Percentiles rank a stretch among this genome's conserved stretches.
These are phyloP conservation scores for Atlantisia rogersi DNA, from an alignment of 2,113 vertebrate species.

Conservation along the genomic window DNA sequence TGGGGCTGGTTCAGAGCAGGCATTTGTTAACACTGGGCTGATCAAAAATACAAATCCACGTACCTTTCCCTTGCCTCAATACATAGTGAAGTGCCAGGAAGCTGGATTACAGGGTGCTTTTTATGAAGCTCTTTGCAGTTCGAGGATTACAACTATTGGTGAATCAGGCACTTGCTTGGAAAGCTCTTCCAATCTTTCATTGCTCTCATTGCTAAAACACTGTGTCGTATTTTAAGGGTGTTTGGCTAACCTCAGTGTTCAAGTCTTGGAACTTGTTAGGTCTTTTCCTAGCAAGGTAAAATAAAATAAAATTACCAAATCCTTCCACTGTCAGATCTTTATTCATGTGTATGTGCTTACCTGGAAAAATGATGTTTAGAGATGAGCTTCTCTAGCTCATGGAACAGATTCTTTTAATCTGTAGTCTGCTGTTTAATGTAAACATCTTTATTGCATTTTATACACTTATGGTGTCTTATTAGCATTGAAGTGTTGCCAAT, in stretches of 20 bases:
- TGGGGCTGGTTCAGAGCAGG: not conserved
- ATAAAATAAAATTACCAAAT: not conserved
- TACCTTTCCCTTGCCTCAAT: not conserved
- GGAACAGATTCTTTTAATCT: conserved; percentile 31
- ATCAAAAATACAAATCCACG: fast-evolving
- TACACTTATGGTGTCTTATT: conserved; percentile 61
- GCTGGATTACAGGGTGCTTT: not conserved
- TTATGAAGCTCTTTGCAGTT: not conserved
- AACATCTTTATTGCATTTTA: conserved; percentile 61
- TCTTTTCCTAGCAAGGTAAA: not conserved
- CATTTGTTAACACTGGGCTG: not conserved
- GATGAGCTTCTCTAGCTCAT: not conserved
- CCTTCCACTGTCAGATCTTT: not conserved
- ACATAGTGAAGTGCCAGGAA: not conserved
- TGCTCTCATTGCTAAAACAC: not conserved
- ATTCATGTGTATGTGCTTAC: not conserved
- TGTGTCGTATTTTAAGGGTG: not conserved
- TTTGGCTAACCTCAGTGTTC: not conserved
- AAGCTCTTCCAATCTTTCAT: not conserved
- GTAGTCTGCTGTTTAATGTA: conserved; percentile 62
- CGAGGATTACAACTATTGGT: not conserved
- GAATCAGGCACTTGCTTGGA: not conserved
- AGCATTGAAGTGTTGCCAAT: conserved; percentile 55
- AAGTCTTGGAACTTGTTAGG: not conserved
- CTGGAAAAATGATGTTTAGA: conserved; percentile 23